These are phyloP conservation scores for Hippocampus kuda DNA, from an alignment of 2,797 vertebrate genomes.

Conservation along the genomic window DNA sequence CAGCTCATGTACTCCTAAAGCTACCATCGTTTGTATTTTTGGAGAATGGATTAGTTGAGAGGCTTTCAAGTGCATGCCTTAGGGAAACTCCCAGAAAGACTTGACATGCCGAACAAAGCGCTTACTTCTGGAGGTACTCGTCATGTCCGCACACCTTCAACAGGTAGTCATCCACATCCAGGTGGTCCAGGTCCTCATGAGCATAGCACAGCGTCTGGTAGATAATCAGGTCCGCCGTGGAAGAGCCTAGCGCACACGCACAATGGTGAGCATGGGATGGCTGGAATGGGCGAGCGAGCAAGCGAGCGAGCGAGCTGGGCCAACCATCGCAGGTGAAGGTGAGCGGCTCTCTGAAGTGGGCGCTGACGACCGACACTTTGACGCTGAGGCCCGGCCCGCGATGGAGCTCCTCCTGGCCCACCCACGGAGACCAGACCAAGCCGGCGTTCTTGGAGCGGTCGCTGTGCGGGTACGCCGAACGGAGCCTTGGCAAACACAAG, in stretches of 20 bases:
- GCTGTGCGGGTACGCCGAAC: slow-evolving; percentile 64
- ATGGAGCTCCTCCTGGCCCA: slow-evolving; percentile 73
- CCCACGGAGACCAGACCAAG: slow-evolving; percentile 78
- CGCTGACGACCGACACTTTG: slow-evolving; percentile 81
- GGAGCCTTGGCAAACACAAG: slow-evolving; percentile 61
- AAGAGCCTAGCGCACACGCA: slow-evolving; percentile 70
- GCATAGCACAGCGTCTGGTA: slow-evolving; percentile 90
- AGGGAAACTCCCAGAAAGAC: too few species aligned
- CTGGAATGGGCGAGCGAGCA: background rate
- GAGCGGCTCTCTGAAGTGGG: slow-evolving; percentile 77
- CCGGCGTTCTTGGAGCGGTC: slow-evolving; percentile 69
- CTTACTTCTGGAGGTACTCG: slow-evolving; percentile 90
- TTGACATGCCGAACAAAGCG: too few species aligned
- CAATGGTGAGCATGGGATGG: background rate
- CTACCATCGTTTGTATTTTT: too few species aligned
- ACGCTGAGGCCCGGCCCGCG: slow-evolving; percentile 76
- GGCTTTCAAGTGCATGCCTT: too few species aligned
- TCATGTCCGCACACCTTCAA: slow-evolving; percentile 87
- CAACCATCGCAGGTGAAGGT: slow-evolving; percentile 94
- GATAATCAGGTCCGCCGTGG: slow-evolving; percentile 87
- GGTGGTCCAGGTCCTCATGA: slow-evolving; percentile 74
- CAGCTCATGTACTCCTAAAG: too few species aligned
- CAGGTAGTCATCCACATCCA: slow-evolving; percentile 79
- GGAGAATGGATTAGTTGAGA: too few species aligned
- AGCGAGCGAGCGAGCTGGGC: slow-evolving; percentile 15